phyloP scores from a whole-genome alignment of 1,140 invertebrate genomes.

The Camponotus pennsylvanicus region DNA sequence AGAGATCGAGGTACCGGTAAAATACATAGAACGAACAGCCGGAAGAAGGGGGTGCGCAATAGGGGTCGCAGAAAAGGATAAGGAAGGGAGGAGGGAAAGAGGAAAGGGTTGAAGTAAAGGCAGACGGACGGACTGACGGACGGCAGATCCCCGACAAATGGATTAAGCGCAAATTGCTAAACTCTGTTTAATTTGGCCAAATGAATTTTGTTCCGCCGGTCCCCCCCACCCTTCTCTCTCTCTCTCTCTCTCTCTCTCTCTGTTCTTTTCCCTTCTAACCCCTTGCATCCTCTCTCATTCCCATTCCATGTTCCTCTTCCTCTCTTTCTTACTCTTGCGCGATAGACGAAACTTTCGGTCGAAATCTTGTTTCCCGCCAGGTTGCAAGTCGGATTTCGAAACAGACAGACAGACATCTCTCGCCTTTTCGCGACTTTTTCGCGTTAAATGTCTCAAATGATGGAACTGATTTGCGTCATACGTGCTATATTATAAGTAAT shows the following conservation, averaged over 20 bases:
- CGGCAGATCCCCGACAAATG: conserved; percentile 81
- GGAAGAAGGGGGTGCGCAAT: conserved; percentile 47
- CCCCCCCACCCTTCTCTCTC: conserved; percentile 37
- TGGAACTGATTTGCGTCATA: neutral
- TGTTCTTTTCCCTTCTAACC: neutral
- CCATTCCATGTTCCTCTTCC: conserved; percentile 22
- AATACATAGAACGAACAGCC: conserved; percentile 22
- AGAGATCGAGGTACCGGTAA: conserved; percentile 29
- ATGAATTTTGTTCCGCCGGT: conserved; percentile 81
- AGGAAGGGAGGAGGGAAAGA: conserved; percentile 35
- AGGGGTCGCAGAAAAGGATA: conserved; percentile 29
- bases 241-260: conserved; percentile 41
- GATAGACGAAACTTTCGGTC: conserved; percentile 63
- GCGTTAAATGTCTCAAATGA: neutral
- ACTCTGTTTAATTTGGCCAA: conserved; percentile 84
- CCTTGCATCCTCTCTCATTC: neutral
- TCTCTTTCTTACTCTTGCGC: conserved; percentile 32
- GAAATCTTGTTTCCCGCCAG: conserved; percentile 67
- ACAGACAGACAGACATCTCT: neutral
- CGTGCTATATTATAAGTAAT: no score
- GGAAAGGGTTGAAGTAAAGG: conserved; percentile 47
- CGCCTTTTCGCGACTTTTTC: neutral
- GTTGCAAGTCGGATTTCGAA: conserved; percentile 19
- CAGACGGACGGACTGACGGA: conserved; percentile 59
- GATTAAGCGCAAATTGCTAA: conserved; percentile 84